Evolutionary conservation across 2,888 invertebrate genomes (phyloP).

Genomic region (Rhaphigaster nebulosa): DNA sequence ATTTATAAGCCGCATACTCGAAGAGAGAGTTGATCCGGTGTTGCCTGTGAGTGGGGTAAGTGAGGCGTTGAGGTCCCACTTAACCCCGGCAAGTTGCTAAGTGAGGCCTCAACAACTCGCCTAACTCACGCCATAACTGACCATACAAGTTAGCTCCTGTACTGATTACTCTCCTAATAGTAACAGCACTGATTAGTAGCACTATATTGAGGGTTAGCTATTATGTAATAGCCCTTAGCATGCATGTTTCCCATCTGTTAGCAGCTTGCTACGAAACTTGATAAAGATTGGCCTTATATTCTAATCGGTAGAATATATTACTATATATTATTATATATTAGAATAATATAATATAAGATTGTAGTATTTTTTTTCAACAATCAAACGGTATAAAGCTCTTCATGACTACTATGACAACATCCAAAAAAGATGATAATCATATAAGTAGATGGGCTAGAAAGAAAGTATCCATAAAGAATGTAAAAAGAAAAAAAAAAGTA

Average conservation of each 20-base stretch:
- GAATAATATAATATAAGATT: too few species aligned
- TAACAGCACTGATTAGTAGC: not conserved
- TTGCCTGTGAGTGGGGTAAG: not conserved
- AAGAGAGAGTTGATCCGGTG: not conserved
- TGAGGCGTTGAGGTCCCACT: not conserved
- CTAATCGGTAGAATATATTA: too few species aligned
- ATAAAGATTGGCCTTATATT: not conserved
- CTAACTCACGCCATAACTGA: slow-evolving; percentile 14
- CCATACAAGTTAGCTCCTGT: slow-evolving; percentile 17
- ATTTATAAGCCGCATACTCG: not conserved
- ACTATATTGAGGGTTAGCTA: not conserved
- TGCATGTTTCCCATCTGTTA: not conserved
- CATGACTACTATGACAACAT: too few species aligned
- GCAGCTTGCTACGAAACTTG: not conserved
- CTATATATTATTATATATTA: too few species aligned
- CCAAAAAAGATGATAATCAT: too few species aligned
- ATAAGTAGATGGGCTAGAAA: too few species aligned
- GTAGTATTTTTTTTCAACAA: too few species aligned
- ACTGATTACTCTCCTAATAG: not conserved
- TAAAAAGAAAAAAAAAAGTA: too few species aligned
- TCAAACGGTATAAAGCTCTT: too few species aligned
- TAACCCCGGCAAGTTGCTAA: slow-evolving; percentile 4
- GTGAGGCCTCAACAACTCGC: not conserved
- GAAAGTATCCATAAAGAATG: too few species aligned
- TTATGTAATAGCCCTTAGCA: not conserved